Evolutionary conservation across 2,797 vertebrate species (phyloP).

Genomic region (Rhincodon typus): DNA sequence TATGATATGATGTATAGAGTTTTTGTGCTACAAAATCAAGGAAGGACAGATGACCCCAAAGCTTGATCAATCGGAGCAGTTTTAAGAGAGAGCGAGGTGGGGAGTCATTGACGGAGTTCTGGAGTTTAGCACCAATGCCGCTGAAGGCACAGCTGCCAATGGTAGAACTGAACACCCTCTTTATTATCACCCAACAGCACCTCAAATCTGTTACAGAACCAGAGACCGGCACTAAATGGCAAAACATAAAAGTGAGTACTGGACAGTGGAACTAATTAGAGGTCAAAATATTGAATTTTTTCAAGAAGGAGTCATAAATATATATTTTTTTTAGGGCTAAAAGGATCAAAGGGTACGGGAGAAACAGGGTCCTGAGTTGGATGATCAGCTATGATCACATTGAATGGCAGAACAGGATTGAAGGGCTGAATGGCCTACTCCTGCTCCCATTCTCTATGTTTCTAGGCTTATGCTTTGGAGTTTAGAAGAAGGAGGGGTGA

Average conservation of each 20-base stretch:
- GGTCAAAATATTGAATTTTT: not conserved
- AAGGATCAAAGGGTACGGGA: no score
- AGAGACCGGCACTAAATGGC: not conserved
- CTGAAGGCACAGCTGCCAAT: not conserved
- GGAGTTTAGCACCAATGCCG: not conserved
- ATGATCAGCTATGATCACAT: no score
- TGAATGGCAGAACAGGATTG: no score
- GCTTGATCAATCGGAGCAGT: not conserved
- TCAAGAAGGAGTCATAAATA: no score
- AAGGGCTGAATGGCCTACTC: no score
- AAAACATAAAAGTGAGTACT: not conserved
- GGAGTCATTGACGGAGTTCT: not conserved
- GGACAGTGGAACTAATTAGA: not conserved
- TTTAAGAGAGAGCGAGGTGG: not conserved
- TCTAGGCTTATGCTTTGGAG: no score
- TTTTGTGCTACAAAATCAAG: accelerated
- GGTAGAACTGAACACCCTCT: not conserved
- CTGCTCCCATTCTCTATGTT: no score
- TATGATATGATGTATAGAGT: not conserved
- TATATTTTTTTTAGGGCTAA: no score
- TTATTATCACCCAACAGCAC: not conserved
- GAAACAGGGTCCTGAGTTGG: no score
- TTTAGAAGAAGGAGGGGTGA: no score
- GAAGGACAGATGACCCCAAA: not conserved
- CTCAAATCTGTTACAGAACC: not conserved